phyloP scores from a whole-genome alignment of 2,888 invertebrate species.

The Ditula angustiorana region DNA sequence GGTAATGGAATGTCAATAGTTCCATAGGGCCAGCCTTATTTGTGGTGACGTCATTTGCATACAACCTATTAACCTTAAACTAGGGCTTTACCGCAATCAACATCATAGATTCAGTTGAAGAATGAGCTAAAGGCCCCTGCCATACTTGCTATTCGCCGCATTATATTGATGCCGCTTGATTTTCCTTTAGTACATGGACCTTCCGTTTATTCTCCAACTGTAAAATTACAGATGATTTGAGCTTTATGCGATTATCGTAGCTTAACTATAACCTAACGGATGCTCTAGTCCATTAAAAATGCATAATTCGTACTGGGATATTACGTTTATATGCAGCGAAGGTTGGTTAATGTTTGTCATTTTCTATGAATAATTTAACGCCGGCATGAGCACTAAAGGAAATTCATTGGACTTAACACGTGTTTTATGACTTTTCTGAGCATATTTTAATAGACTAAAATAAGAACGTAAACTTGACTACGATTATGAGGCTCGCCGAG shows the following conservation, averaged over 20 bases:
- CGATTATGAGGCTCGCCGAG: no score
- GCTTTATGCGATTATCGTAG: background rate
- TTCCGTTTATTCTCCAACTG: no score
- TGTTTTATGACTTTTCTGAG: background rate
- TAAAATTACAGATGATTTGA: background rate
- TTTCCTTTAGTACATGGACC: no score
- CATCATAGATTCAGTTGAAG: no score
- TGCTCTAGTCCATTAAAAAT: background rate
- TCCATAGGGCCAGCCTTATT: background rate
- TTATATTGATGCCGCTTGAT: no score
- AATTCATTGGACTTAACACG: background rate
- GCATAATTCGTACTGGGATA: background rate
- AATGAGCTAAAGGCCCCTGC: no score
- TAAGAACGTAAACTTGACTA: no score
- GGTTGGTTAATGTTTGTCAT: background rate
- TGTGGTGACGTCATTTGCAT: background rate
- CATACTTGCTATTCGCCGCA: no score
- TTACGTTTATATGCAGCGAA: background rate
- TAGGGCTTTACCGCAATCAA: no score
- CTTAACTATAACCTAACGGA: background rate
- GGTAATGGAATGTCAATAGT: constrained; percentile 10
- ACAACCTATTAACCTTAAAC: background rate
- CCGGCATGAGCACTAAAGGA: background rate
- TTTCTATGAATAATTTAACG: constrained; percentile 12
- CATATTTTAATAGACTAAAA: background rate